These are phyloP conservation scores for Graphium colonna DNA, from an alignment of 2,888 invertebrate species.

Conservation along the genomic window DNA sequence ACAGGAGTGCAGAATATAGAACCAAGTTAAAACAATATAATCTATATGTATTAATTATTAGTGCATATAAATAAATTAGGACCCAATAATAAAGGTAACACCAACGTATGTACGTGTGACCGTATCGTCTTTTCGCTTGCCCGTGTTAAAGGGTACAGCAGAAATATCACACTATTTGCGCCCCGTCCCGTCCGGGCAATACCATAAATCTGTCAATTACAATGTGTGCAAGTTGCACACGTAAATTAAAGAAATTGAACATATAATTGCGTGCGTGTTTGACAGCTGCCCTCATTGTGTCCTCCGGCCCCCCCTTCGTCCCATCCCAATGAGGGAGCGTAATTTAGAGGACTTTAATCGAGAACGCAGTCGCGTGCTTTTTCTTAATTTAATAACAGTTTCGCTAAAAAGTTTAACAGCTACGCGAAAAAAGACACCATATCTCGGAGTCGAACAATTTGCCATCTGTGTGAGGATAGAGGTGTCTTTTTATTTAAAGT, in stretches of 20 bases:
- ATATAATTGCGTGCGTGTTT: conserved; percentile 24
- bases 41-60: neutral
- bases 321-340: conserved; percentile 10
- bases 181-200: conserved; percentile 7
- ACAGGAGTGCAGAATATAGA: too few relatives aligned
- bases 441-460: neutral
- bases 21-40: too few relatives aligned
- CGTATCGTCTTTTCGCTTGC: neutral
- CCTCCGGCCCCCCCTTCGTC: conserved; percentile 7
- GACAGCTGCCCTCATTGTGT: conserved; percentile 23
- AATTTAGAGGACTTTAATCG: conserved; percentile 13
- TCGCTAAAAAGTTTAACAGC: conserved; percentile 7
- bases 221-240: conserved; percentile 18
- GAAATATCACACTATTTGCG: conserved; percentile 16
- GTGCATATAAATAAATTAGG: too few relatives aligned
- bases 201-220: conserved; percentile 25
- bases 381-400: conserved; percentile 20
- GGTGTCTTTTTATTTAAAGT: conserved; percentile 14
- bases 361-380: conserved; percentile 14
- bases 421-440: conserved; percentile 1
- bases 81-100: too few relatives aligned
- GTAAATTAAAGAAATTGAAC: conserved; percentile 23
- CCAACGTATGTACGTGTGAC: neutral
- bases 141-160: conserved; percentile 9
- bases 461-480: neutral